These are phyloP conservation scores for Cynopterus sphinx DNA, from an alignment of 2,797 vertebrate genomes.

Conservation along the genomic window DNA sequence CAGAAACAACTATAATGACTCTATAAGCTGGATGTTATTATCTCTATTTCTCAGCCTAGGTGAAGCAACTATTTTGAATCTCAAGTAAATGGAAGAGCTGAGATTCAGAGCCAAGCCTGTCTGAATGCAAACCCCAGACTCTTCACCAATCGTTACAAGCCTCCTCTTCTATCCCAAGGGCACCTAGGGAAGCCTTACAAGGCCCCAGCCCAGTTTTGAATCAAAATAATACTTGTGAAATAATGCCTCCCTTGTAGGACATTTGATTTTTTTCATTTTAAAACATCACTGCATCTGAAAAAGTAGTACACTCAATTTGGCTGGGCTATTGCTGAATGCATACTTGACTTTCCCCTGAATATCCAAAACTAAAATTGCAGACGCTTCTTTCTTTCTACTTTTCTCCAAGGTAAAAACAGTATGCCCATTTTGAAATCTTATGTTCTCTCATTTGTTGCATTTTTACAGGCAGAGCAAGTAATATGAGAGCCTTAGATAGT, in stretches of 20 bases:
- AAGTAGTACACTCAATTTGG: not conserved
- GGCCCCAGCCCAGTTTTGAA: not conserved
- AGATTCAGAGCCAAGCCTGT: not conserved
- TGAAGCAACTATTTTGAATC: not conserved
- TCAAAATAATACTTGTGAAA: slow-evolving; percentile 35
- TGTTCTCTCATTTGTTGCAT: not conserved
- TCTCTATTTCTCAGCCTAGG: not conserved
- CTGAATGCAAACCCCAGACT: not conserved
- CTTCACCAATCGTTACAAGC: not conserved
- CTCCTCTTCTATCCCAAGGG: not conserved
- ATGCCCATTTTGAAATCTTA: not conserved
- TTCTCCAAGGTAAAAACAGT: not conserved
- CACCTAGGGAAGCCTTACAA: not conserved
- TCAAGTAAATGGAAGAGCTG: not conserved
- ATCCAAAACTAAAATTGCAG: not conserved
- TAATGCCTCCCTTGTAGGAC: not conserved
- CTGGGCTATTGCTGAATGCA: slow-evolving; percentile 12
- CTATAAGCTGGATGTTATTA: not conserved
- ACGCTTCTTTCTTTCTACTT: not conserved
- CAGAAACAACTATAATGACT: not conserved
- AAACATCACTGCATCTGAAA: not conserved
- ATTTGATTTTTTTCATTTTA: slow-evolving; percentile 29
- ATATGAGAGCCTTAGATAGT: not conserved
- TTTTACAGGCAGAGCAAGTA: not conserved
- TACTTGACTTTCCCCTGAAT: slow-evolving; percentile 1